Evolutionary conservation across 2,113 vertebrate species (phyloP), one percentile per base, ranked within the genome.

Genomic region (Speoplatyrhinus poulsoni): DNA sequence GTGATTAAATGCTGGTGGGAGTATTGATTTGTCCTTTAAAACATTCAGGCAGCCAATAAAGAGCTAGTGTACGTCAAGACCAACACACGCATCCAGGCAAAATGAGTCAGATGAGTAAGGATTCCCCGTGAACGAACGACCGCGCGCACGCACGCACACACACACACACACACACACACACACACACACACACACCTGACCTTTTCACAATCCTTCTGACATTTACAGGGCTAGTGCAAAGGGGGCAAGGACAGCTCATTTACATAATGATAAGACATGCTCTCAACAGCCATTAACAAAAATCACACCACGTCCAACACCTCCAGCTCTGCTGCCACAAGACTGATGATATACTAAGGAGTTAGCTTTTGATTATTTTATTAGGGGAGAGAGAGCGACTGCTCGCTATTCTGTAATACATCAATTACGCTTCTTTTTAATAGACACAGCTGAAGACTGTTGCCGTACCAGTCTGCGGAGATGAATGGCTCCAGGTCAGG

Each of bases 141-240:
- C 57, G 46, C 36, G 16, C 59, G 46, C 36, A 9, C 32, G 46
- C 65, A 53, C 59, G 73, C n/a, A n/a, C n/a, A n/a, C n/a, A n/a
- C n/a, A n/a, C n/a, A n/a, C n/a, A n/a, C n/a, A n/a, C 9, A 70
- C 46, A 69, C 65, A 67, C 65, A 72, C 76, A 64, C 62, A 52
- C 64, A 58, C 65, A 58, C 65, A 67, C 36, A 57, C 65, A 67
- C 54, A 80, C 70, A 73, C 67, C 65, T 78, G 84, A 89, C 87
- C 87, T 91, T 90, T 89, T 86, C 78, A 84, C 77, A 87, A 87
- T 86, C 85, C 82, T 57, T 67, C 75, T 87, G 90, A 84, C 87
- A 91, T 90, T 91, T 87, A 83, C 77, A 80, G 53, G 69, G 65
- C 71, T 5, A 11, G 58, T 65, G 76, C 70, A 36, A 86, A 82